Conservation (phyloP, 37 sponge, comb jelly and placozoan species). For the Aplysina aerophoba region DNA sequence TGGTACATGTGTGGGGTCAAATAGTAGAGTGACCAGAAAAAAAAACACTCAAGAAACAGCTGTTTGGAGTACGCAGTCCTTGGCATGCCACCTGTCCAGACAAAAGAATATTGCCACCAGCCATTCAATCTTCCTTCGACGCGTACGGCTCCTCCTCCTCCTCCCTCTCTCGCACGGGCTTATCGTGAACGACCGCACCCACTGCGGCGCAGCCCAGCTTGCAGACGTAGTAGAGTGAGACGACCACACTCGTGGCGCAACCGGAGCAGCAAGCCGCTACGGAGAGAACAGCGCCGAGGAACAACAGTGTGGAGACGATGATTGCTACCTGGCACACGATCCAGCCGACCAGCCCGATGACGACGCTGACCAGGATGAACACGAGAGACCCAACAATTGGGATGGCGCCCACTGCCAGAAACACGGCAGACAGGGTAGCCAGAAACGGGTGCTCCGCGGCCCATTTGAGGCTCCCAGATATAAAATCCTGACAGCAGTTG, state of each 20-base stretch:
- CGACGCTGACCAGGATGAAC: constrained; percentile 9
- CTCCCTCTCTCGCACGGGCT: neutral
- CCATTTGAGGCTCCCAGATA: neutral
- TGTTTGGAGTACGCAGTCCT: too few relatives aligned
- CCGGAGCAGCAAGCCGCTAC: constrained; percentile 14
- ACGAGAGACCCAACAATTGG: neutral
- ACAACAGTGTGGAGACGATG: constrained; percentile 7
- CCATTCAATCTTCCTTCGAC: too few relatives aligned
- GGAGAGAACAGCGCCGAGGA: neutral
- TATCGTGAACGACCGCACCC: neutral
- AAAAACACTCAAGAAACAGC: too few relatives aligned
- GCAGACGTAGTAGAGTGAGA: neutral
- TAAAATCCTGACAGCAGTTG: too few relatives aligned
- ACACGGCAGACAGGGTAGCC: neutral
- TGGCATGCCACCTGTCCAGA: too few relatives aligned
- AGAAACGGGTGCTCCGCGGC: neutral
- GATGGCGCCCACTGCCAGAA: constrained; percentile 3
- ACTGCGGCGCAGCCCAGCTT: neutral
- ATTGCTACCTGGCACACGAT: constrained; percentile 1
- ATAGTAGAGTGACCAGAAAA: too few relatives aligned
- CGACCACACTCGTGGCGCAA: constrained; percentile 10
- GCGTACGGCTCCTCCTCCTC: neutral
- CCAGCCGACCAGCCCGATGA: constrained; percentile 16
- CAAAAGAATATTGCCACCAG: neutral
- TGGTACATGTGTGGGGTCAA: too few relatives aligned